phyloP scores from a whole-genome alignment of 2,113 vertebrate species.

The Anoura caudifer region DNA sequence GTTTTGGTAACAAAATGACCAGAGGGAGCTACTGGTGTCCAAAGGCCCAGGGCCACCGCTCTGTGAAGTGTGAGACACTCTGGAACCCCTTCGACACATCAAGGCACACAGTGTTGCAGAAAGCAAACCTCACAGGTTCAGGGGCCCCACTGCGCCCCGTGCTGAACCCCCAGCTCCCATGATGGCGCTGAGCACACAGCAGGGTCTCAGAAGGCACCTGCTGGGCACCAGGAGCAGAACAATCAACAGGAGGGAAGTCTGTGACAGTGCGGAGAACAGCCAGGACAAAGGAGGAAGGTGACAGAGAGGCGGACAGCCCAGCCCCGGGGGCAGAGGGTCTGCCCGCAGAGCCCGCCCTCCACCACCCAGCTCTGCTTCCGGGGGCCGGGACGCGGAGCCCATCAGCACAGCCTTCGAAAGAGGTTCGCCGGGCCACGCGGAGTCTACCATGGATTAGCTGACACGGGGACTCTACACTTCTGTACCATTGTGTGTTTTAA shows the following conservation, averaged over 20 bases:
- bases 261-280: fast-evolving
- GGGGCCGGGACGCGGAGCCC: fast-evolving
- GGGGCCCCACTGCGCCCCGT: too few species aligned
- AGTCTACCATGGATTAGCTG: too few species aligned
- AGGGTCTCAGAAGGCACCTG: fast-evolving
- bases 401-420: not conserved
- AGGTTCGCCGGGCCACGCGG: not conserved
- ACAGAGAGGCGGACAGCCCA: not conserved
- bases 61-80: fast-evolving
- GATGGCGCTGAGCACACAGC: not conserved
- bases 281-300: not conserved
- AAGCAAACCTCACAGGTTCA: fast-evolving
- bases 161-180: not conserved
- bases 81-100: not conserved
- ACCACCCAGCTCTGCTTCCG: fast-evolving
- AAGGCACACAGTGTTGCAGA: not conserved
- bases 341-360: not conserved
- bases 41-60: not conserved
- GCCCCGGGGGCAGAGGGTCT: not conserved
- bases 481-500: not conserved
- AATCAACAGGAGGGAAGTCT: not conserved
- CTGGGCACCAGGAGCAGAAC: not conserved
- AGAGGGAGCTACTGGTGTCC: not conserved
- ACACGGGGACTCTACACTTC: not conserved
- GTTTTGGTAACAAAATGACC: too few species aligned